Percentiles rank a stretch among this genome's conserved stretches.
These are phyloP conservation scores for Trachymyrmex septentrionalis DNA, from an alignment of 1,140 invertebrate genomes.

Conservation along the genomic window DNA sequence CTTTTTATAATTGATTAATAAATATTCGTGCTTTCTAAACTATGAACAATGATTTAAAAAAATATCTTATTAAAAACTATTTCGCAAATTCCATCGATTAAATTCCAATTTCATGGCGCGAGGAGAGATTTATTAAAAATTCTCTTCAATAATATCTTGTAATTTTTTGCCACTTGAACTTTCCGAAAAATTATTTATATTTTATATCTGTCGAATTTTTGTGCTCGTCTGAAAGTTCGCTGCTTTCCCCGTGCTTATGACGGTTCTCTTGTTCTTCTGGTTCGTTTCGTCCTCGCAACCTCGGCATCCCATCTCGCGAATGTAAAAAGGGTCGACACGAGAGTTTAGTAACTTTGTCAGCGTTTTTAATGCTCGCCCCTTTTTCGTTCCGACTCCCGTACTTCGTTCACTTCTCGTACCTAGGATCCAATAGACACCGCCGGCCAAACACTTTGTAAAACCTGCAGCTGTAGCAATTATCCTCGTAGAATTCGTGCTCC, in stretches of 20 bases:
- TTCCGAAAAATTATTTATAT: not conserved
- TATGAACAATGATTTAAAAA: not conserved
- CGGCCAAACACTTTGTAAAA: constrained; percentile 76
- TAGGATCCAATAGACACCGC: constrained; percentile 30
- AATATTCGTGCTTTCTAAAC: not conserved
- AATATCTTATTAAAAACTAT: not conserved
- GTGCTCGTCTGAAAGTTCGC: constrained; percentile 14
- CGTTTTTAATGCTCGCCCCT: constrained; percentile 80
- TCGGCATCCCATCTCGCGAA: constrained; percentile 62
- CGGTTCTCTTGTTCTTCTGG: constrained; percentile 8
- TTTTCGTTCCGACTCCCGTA: constrained; percentile 47
- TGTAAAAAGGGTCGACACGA: constrained; percentile 77
- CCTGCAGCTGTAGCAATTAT: constrained; percentile 80
- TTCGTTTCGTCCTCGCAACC: constrained; percentile 35
- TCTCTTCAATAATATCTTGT: not conserved
- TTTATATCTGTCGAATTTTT: constrained; percentile 2
- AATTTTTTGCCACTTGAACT: not conserved
- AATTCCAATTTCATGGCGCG: not conserved
- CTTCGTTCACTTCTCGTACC: constrained; percentile 20
- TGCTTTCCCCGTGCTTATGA: constrained; percentile 51
- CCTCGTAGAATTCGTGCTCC: constrained; percentile 72
- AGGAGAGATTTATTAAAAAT: not conserved
- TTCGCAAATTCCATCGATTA: not conserved
- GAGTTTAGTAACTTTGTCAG: constrained; percentile 85
- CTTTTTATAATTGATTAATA: not conserved